Base-by-base conservation (phyloP, 2,113 vertebrate genomes). In the Marmota flaviventris region DNA sequence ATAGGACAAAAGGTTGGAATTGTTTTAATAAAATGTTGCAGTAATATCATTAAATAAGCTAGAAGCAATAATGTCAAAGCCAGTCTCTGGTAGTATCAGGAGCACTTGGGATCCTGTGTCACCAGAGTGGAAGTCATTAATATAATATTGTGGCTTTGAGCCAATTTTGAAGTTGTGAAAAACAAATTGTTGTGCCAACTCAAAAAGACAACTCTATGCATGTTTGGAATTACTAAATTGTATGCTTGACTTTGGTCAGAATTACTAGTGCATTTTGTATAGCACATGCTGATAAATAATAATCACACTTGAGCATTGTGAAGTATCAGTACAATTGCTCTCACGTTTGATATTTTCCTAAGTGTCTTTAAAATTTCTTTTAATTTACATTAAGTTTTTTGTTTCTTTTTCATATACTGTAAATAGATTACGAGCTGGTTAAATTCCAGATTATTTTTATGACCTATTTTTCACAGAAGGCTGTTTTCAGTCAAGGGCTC, bases 241-340 rank as follows among this genome's bases (percentile, higher is more conserved):
- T 39, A 56, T 75, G 83, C 65, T 92, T 95, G 93, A 91, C 77
- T 85, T 85, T 95, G 51, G 70, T 84, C 29, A 77, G 87, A 94
- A 90, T 96, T 92, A 76, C 18, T 11, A 34, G 34, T 90, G n/a
- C 45, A 42, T 92, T 90, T 89, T 82, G 42, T 7, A 32, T 2
- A 85, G 56, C 51, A 73, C 42, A 12, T 82, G 78, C 39, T 61
- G 56, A 75, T 85, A 85, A 85, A 48, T 70, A 79, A 72, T 72
- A 25, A 91, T 82, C 76, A 84, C 63, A 58, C 37, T 67, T 58
- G n/a, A 83, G 20, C 17, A 20, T 78, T 48, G 48, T 32, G 63
- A 86, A 92, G 51, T 34, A 37, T 93, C 45, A 86, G 39, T 58
- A 58, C 1, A 56, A 32, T 61, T 45, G 4, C 45, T 81, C 22